phyloP scores from a whole-genome alignment of 2,888 invertebrate genomes.

The Yponomeuta malinellus region DNA sequence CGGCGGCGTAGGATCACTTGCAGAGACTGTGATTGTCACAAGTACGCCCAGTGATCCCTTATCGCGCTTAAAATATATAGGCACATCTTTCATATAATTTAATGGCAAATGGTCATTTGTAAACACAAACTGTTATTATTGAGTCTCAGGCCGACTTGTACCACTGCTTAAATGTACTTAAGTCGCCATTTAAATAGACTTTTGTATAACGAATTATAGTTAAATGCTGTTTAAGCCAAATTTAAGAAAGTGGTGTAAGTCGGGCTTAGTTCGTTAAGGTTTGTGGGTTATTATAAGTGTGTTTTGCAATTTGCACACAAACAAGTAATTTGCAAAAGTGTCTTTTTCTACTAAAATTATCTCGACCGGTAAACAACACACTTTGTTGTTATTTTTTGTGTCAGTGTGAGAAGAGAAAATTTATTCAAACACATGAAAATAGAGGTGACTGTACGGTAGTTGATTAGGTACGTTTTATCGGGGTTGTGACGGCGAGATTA shows the following conservation, averaged over 20 bases:
- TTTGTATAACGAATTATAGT: no score
- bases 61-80: conserved; percentile 27
- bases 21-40: conserved; percentile 52
- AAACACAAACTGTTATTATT: conserved; percentile 6
- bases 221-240: no score
- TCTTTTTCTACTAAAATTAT: no score
- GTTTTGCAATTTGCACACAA: neutral
- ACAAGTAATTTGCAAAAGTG: no score
- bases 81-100: neutral
- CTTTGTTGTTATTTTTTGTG: neutral
- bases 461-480: conserved; percentile 7
- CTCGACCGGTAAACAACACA: no score
- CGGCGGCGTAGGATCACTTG: conserved; percentile 24
- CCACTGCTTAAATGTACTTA: no score
- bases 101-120: neutral
- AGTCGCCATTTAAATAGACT: no score
- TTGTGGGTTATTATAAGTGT: neutral
- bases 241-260: no score
- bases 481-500: neutral
- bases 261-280: neutral
- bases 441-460: conserved; percentile 3
- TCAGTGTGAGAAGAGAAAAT: neutral
- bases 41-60: conserved; percentile 42
- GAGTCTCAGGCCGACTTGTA: no score
- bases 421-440: neutral